Percentiles rank a stretch among this genome's conserved stretches.
Evolutionary conservation across 2,888 invertebrate genomes (phyloP).

Genomic region (Parelbella ahira): DNA sequence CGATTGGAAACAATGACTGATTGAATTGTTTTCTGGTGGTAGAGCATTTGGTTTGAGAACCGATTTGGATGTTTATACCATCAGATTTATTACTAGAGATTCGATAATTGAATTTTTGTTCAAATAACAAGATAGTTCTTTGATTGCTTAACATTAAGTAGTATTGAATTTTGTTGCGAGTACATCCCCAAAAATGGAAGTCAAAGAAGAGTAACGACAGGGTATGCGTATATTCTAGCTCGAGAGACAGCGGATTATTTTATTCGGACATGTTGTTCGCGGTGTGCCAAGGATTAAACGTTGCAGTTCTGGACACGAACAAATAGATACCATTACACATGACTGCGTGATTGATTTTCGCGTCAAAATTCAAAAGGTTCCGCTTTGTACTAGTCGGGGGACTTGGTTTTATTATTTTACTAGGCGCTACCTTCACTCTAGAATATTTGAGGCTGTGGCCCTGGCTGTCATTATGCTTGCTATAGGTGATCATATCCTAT

Average conservation of each 20-base stretch:
- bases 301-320: constrained; percentile 66
- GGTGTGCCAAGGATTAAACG: constrained; percentile 73
- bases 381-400: constrained; percentile 35
- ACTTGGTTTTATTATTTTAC: constrained; percentile 29
- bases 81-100: too few species aligned
- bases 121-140: too few species aligned
- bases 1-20: background rate
- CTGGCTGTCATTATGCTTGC: too few species aligned
- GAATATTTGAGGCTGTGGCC: too few species aligned
- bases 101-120: too few species aligned
- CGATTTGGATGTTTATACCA: too few species aligned
- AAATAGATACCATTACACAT: constrained; percentile 69
- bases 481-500: too few species aligned
- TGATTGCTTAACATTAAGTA: too few species aligned
- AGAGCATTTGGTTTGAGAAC: too few species aligned
- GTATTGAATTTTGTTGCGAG: too few species aligned
- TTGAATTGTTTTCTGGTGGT: too few species aligned
- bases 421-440: constrained; percentile 17
- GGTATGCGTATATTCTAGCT: constrained; percentile 35
- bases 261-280: constrained; percentile 62
- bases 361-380: constrained; percentile 45
- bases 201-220: constrained; percentile 19
- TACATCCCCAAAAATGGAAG: background rate
- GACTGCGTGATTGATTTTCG: constrained; percentile 59
- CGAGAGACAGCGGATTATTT: constrained; percentile 43